phyloP scores from a whole-genome alignment of 23 tunicate genomes.

The Styela clava region DNA sequence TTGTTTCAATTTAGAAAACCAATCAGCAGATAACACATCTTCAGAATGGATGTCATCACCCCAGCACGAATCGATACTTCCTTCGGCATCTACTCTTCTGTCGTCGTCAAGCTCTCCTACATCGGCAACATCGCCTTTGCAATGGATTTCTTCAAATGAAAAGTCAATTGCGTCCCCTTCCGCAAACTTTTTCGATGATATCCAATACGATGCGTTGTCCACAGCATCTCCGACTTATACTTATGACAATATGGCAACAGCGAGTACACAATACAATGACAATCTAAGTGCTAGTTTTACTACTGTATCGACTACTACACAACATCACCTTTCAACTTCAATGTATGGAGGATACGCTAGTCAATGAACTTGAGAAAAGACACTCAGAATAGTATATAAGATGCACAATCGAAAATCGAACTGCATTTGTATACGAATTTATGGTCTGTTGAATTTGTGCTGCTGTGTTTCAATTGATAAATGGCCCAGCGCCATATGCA shows the following conservation, averaged over 20 bases:
- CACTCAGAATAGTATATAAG: too few relatives aligned
- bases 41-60: not conserved
- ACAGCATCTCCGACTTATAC: not conserved
- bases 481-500: too few relatives aligned
- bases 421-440: too few relatives aligned
- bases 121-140: not conserved
- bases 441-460: too few relatives aligned
- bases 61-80: not conserved
- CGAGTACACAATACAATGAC: not conserved
- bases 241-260: not conserved
- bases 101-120: not conserved
- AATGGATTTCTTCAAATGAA: not conserved
- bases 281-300: not conserved
- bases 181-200: not conserved
- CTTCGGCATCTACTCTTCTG: conserved; percentile 13
- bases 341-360: not conserved
- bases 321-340: not conserved
- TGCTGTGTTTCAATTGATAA: too few relatives aligned
- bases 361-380: too few relatives aligned
- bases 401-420: too few relatives aligned
- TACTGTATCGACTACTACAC: not conserved
- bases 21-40: not conserved
- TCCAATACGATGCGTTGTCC: not conserved
- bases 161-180: not conserved
- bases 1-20: not conserved